Evolutionary conservation across 2,888 invertebrate species (phyloP), one percentile per base, ranked within the genome.

Genomic region (Melanotus villosus): DNA sequence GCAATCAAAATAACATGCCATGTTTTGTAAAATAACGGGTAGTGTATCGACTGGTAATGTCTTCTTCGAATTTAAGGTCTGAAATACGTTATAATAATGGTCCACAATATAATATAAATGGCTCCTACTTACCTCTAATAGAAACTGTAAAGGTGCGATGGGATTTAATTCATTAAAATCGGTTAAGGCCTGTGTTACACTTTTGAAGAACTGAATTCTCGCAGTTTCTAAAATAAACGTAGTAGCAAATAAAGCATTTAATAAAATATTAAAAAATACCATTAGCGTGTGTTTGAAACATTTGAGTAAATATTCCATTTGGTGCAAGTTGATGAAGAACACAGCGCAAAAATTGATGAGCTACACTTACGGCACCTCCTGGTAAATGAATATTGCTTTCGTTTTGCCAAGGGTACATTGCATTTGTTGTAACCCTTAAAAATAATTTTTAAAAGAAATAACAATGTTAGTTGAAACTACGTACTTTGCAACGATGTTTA

Each of bases 111-210:
- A 52, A 50, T 41, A 41, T 1, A 56, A 52, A 18, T 56, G 7
- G 7, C 7, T 26, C 26, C 26, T 26, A 26, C 26, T 71, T 84
- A 91, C 92, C 87, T 98, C 97, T 12, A 97, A 89, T 23, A 99
- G 88, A 75, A 96, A 88, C 81, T 97, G 97, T 70, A 99, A 87
- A 9, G 99, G 98, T 6, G 97, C 95, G 68, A 97, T 94, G 1
- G 97, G 97, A 82, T 96, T 98, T 65, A 99, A 84, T 84, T 99
- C 99, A 80, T 93, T 94, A 86, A 99, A 99, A 85, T 99, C 99
- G 18, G 96, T 90, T 76, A 99, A 87, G 0, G 98, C 95, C 79
- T 94, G 92, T 0, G 97, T 95, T 70, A 99, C 93, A 78, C 97
- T 97, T 83, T 94, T 95, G 87, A 98, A 97, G 82, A 98, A 97